These are phyloP conservation scores for Nycteola revayana DNA, from an alignment of 2,888 invertebrate genomes.

Conservation along the genomic window DNA sequence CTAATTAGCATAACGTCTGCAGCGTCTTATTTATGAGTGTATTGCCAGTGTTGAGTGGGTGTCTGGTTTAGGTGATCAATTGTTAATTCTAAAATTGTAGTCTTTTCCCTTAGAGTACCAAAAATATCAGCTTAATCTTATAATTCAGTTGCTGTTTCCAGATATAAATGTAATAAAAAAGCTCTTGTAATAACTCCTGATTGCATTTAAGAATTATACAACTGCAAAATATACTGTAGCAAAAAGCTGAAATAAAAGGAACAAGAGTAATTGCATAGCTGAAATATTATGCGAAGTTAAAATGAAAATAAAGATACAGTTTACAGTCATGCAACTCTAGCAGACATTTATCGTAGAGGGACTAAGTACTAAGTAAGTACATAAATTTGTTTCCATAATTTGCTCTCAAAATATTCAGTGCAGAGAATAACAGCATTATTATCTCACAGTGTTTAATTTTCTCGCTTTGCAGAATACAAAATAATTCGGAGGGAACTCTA, in stretches of 20 bases:
- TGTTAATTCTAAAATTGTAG: too few species aligned
- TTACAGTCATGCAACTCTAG: conserved; percentile 3
- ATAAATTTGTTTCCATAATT: conserved; percentile 12
- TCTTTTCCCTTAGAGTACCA: too few species aligned
- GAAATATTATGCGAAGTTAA: too few species aligned
- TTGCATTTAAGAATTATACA: too few species aligned
- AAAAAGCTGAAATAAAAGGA: too few species aligned
- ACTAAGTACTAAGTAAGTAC: background rate
- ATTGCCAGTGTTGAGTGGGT: background rate
- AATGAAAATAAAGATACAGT: conserved; percentile 5
- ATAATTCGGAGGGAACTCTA: conserved; percentile 22
- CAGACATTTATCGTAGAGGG: conserved; percentile 3
- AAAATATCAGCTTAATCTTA: too few species aligned
- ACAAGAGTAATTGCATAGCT: too few species aligned
- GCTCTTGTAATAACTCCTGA: too few species aligned
- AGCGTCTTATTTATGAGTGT: conserved; percentile 12
- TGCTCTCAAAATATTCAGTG: conserved; percentile 12
- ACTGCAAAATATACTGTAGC: too few species aligned
- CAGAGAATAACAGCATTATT: conserved; percentile 5
- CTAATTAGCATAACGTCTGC: conserved; percentile 5
- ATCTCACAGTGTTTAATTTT: conserved; percentile 13
- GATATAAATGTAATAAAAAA: too few species aligned
- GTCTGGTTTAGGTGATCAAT: conserved; percentile 5
- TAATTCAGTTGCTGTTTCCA: too few species aligned
- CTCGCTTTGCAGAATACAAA: conserved; percentile 16